A percentile compares a stretch with the other conserved stretches of the same genome.
These are phyloP conservation scores for Lutjanus argentimaculatus DNA, from an alignment of 2,797 vertebrate genomes.

Conservation along the genomic window DNA sequence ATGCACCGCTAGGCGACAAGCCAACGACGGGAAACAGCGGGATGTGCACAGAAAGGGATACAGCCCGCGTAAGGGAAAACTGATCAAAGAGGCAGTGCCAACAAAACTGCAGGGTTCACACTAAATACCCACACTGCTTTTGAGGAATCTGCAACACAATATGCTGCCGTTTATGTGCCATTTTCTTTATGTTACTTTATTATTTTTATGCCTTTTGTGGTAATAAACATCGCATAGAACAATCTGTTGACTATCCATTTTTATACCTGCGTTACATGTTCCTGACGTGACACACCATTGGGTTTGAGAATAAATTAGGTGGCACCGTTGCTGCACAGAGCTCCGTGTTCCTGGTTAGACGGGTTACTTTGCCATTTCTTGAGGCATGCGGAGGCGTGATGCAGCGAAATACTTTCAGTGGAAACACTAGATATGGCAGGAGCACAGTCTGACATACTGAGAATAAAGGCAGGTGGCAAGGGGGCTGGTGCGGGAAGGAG, in stretches of 20 bases:
- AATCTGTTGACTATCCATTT: slow-evolving; percentile 38
- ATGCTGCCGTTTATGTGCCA: slow-evolving; percentile 22
- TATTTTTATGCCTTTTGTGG: background rate
- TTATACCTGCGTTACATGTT: slow-evolving; percentile 19
- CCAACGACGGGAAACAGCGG: slow-evolving; percentile 54
- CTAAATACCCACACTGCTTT: slow-evolving; percentile 51
- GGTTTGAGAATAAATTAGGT: slow-evolving; percentile 42
- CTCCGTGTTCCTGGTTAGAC: slow-evolving; percentile 47
- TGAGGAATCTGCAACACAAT: slow-evolving; percentile 34
- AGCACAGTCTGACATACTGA: slow-evolving; percentile 51
- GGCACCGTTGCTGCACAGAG: slow-evolving; percentile 23
- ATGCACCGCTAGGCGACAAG: slow-evolving; percentile 52
- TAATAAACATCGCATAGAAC: slow-evolving; percentile 19
- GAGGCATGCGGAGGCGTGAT: slow-evolving; percentile 59
- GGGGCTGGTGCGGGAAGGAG: slow-evolving; percentile 31
- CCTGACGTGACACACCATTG: background rate
- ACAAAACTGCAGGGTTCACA: slow-evolving; percentile 42
- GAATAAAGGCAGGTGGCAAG: slow-evolving; percentile 61
- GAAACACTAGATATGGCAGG: slow-evolving; percentile 47
- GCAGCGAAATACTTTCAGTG: slow-evolving; percentile 57
- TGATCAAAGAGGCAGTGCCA: slow-evolving; percentile 57
- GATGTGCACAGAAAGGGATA: slow-evolving; percentile 53
- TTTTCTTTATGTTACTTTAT: slow-evolving; percentile 26
- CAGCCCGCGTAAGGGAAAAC: slow-evolving; percentile 22
- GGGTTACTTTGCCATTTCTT: slow-evolving; percentile 46